Conservation (phyloP, 2,113 vertebrate species). For the Microtus oregoni region DNA sequence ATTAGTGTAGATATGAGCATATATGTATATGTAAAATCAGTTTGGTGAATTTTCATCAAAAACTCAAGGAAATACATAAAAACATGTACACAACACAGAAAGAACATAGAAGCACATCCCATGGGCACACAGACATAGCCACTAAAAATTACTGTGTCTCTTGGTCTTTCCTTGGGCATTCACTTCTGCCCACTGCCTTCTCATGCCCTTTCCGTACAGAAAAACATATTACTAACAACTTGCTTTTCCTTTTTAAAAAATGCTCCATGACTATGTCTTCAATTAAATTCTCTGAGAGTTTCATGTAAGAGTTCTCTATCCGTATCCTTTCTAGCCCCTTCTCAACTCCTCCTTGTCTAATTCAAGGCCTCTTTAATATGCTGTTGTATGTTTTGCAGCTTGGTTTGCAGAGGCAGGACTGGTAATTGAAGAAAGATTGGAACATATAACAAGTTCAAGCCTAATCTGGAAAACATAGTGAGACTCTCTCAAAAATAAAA, state of each 20-base stretch:
- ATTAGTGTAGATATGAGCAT: not conserved
- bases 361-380: not conserved
- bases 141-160: no score
- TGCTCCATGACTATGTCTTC: not conserved
- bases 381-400: not conserved
- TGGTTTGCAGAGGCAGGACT: not conserved
- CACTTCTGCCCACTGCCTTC: not conserved
- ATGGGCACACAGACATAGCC: not conserved
- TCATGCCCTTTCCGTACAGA: not conserved
- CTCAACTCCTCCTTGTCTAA: not conserved
- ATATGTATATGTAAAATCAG: not conserved
- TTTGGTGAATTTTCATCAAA: not conserved
- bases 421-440: not conserved
- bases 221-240: not conserved
- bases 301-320: not conserved
- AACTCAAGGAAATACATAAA: not conserved
- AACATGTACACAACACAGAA: no score
- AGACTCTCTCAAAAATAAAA: not conserved
- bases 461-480: not conserved
- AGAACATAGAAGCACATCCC: no score
- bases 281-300: no score
- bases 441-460: not conserved
- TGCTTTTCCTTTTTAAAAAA: not conserved
- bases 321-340: not conserved
- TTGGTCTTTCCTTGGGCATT: not conserved